Evolutionary conservation across 2,113 vertebrate species (phyloP).

Genomic region (Taurulus bubalis): DNA sequence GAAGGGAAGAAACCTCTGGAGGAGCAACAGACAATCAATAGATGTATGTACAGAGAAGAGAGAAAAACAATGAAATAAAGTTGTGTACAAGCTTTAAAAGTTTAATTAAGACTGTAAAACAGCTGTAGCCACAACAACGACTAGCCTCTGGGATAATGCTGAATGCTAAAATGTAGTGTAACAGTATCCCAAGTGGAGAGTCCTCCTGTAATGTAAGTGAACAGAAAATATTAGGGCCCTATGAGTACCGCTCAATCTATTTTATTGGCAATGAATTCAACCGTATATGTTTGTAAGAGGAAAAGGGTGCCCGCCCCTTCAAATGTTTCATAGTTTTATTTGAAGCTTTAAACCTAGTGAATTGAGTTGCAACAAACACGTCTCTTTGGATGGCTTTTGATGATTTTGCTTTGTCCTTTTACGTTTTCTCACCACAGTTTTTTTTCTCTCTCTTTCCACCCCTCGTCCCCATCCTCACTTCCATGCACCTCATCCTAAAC

Average conservation of each 20-base stretch:
- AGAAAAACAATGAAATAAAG: background rate
- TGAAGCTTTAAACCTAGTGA: background rate
- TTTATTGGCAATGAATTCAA: background rate
- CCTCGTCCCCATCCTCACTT: background rate
- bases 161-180: background rate
- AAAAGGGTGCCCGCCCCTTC: background rate
- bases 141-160: background rate
- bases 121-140: background rate
- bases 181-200: background rate
- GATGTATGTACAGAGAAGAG: background rate
- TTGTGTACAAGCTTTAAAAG: background rate
- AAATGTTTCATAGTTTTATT: background rate
- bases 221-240: background rate
- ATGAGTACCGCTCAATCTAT: background rate
- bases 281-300: background rate
- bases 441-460: background rate
- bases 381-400: slow-evolving; percentile 7
- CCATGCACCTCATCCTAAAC: slow-evolving; percentile 16
- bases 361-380: background rate
- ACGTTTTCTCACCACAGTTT: slow-evolving; percentile 10
- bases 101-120: background rate
- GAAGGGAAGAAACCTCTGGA: background rate
- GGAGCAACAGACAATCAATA: background rate
- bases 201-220: background rate
- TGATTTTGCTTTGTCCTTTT: slow-evolving; percentile 13